These are phyloP conservation scores for Hydrolagus colliei DNA, from an alignment of 2,797 vertebrate species.

Conservation along the genomic window DNA sequence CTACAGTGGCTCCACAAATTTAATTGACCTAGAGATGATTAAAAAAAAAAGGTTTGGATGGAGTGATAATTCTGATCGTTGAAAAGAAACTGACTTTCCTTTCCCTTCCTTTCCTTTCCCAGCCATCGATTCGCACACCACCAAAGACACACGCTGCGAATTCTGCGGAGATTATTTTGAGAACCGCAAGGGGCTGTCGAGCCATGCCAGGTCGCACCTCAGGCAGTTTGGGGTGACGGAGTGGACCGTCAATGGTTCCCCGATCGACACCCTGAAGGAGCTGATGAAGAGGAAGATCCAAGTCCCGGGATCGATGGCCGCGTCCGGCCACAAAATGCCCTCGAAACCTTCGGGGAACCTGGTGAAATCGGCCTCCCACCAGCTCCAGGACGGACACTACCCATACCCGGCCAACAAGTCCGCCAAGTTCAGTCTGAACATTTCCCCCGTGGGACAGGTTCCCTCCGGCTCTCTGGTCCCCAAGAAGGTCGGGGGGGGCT, in stretches of 20 bases:
- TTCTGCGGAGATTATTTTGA: conserved; percentile 72
- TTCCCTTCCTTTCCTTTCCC: conserved; percentile 31
- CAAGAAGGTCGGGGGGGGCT: conserved; percentile 9
- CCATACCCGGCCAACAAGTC: not conserved
- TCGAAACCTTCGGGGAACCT: conserved; percentile 39
- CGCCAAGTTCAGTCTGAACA: conserved; percentile 26
- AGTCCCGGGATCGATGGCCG: conserved; percentile 62
- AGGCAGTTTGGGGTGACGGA: conserved; percentile 71
- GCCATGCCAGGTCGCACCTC: conserved; percentile 69
- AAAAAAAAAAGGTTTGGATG: not conserved
- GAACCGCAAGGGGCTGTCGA: conserved; percentile 73
- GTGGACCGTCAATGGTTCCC: conserved; percentile 73
- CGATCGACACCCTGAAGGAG: conserved; percentile 84
- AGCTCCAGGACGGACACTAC: not conserved
- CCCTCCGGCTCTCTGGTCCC: not conserved
- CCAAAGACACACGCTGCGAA: conserved; percentile 63
- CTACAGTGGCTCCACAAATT: too few relatives aligned
- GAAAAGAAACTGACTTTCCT: conserved; percentile 17
- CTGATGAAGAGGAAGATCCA: conserved; percentile 76
- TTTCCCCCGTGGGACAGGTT: conserved; percentile 10
- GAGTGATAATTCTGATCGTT: not conserved
- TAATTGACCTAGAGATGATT: too few relatives aligned
- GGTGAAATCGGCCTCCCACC: not conserved
- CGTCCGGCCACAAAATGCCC: conserved; percentile 26
- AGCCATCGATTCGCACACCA: conserved; percentile 22